phyloP scores from a whole-genome alignment of 1,140 invertebrate species.

The Conus betulinus region DNA sequence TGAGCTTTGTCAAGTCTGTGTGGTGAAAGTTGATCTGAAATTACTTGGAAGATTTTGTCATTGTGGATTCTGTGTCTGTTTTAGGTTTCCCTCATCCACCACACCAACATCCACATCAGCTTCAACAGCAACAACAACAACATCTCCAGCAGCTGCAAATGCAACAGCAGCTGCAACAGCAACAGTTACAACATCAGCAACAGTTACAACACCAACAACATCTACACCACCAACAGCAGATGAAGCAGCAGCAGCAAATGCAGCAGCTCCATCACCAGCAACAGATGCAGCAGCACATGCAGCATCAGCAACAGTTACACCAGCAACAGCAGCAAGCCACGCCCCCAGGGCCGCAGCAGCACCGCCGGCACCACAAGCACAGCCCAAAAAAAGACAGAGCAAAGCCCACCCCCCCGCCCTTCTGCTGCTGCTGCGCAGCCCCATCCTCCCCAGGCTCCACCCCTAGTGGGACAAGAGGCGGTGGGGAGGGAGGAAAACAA shows the following conservation, averaged over 20 bases:
- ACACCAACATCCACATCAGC: constrained; percentile 18
- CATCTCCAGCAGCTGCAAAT: constrained; percentile 10
- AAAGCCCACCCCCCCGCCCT: constrained; percentile 11
- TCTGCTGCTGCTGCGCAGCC: constrained; percentile 17
- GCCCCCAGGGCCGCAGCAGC: background rate
- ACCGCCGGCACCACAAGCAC: background rate
- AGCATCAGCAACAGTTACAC: constrained; percentile 12
- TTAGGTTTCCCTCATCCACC: constrained; percentile 28
- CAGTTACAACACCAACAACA: constrained; percentile 24
- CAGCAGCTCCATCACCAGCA: constrained; percentile 15
- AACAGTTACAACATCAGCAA: constrained; percentile 32
- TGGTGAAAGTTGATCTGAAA: too few species aligned
- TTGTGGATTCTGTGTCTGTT: background rate
- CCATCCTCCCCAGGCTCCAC: constrained; percentile 21
- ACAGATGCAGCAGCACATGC: constrained; percentile 29
- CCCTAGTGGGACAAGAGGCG: constrained; percentile 2
- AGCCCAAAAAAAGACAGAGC: constrained; percentile 33
- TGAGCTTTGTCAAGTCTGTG: too few species aligned
- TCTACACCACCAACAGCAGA: background rate
- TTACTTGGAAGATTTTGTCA: too few species aligned
- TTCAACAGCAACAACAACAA: constrained; percentile 19
- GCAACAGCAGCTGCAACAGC: constrained; percentile 3
- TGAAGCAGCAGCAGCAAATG: constrained; percentile 11
- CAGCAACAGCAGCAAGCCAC: constrained; percentile 5
- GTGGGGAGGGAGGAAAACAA: constrained; percentile 9